Evolutionary conservation across 1,140 invertebrate genomes (phyloP), one percentile per base, ranked within the genome.

Genomic region (Aleiodes sp.): DNA sequence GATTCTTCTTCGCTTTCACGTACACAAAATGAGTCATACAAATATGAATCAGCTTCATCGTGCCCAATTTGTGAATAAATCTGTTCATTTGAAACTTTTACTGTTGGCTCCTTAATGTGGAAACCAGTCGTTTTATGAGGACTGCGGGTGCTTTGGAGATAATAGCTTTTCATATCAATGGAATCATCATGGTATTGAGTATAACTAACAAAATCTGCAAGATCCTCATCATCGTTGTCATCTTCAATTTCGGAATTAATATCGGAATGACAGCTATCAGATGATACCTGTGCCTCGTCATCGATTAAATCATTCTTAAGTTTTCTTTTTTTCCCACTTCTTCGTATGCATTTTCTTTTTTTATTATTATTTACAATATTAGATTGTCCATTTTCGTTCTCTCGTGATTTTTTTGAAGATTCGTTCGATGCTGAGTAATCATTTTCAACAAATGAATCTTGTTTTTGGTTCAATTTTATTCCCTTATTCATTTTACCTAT

Each of bases 221-320:
- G 79, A 41, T 86, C 67, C 14, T 76, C 84, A 0, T 74, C 80
- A 4, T 78, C 76, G 0, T 78, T 72, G 9, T 68, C 75, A 33
- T 74, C 29, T 12, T 72, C 73, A 60, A 84, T 81, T 1, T 82
- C 82, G 1, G 9, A 1, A 24, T 52, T 21, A 24, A 21, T 52
- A 10, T 24, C 21, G 21, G 10, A 16, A 3, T 24, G 2, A 24
- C 46, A 52, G n/a, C n/a, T n/a, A 24, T 52, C 46, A 2, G 8
- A 16, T 10, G 88, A 89, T 35, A 88, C 78, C 16, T 87, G 84
- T 0, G 89, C 90, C 78, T 91, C 89, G 65, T 89, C 75, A 16
- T 88, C 81, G 59, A 91, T 80, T 57, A 90, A 91, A 3, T 68
- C 41, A n/a, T 68, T 78, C 39, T 7, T 77, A 4, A 60, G 70